Base-by-base conservation (phyloP, 2,888 invertebrate species). In the Neoascia interrupta region DNA sequence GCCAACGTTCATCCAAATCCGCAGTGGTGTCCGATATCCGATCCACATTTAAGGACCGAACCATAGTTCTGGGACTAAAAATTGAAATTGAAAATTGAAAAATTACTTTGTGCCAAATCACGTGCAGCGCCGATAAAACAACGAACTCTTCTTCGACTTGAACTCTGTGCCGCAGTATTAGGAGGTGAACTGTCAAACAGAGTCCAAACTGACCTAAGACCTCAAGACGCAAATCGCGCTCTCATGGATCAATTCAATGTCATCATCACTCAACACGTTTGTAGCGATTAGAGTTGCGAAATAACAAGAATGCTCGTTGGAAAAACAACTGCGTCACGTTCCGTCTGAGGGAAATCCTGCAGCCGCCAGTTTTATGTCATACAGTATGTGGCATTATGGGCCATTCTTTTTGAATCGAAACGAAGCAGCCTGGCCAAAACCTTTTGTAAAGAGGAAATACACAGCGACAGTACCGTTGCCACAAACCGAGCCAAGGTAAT, bases 341-440 rank as follows among this genome's bases (percentile, higher is more conserved):
- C 11, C 16, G n/a, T 45, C 23, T 26, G 49, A 16, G 31, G 31
- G 31, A 31, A 31, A 49, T 31, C 19, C 34, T 11, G 51, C 31
- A 36, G 8, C 51, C 6, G 36, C 11, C 3, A 51, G 10, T 2
- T 51, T 34, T 3, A 19, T 11, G 21, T 21, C 31, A 21, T 60
- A 47, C 15, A 28, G n/a, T 15, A 19, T 60, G 31, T 60, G 45
- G 60, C 28, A 45, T 10, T 60, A 43, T 21, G 45, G 60, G 11
- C 60, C 60, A 28, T 11, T 34, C 18, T 45, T 60, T 21, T 6
- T 45, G 10, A 45, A 60, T 26, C 36, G 36, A 6, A 31, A 18
- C 8, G 34, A 60, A 5, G 5, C 60, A 28, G 36, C 8, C 10
- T 60, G 45, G 60, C 45, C 23, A 19, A n/a, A 0, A 21, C 16